These are phyloP conservation scores for Pterocles burchelli DNA, from an alignment of 2,113 vertebrate genomes.

Conservation along the genomic window DNA sequence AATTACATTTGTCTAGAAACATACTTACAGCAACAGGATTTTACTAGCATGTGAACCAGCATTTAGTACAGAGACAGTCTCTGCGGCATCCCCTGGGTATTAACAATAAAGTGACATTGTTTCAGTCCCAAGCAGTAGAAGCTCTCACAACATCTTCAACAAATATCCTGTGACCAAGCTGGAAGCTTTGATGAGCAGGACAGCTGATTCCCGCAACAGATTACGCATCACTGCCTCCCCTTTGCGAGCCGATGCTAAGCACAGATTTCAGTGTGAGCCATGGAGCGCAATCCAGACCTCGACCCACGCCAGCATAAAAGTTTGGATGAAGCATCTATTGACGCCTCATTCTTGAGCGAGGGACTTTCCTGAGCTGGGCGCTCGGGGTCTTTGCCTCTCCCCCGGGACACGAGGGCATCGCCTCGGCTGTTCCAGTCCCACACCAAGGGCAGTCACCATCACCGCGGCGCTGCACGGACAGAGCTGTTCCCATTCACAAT, in stretches of 20 bases:
- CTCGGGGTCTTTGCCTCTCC: neutral
- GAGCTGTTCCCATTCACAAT: constrained; percentile 7
- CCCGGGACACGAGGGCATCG: neutral
- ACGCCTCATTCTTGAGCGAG: neutral
- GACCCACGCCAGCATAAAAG: neutral
- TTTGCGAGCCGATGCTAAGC: accelerated
- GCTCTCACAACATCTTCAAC: neutral
- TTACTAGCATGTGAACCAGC: neutral
- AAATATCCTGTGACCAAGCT: neutral
- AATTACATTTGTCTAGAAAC: neutral
- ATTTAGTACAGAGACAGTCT: neutral
- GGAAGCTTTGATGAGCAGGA: neutral
- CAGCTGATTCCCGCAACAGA: neutral
- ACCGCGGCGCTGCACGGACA: accelerated
- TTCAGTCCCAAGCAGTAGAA: neutral
- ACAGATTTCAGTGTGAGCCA: neutral
- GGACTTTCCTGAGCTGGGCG: neutral
- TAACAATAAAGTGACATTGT: neutral
- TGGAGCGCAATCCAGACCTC: neutral
- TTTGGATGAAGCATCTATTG: neutral
- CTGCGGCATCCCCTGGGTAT: neutral
- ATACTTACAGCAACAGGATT: neutral
- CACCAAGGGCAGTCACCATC: neutral
- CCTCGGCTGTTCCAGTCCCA: neutral
- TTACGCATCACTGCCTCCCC: neutral